Evolutionary conservation across 2,797 vertebrate species (phyloP).

Genomic region (Benthosema pterotum): DNA sequence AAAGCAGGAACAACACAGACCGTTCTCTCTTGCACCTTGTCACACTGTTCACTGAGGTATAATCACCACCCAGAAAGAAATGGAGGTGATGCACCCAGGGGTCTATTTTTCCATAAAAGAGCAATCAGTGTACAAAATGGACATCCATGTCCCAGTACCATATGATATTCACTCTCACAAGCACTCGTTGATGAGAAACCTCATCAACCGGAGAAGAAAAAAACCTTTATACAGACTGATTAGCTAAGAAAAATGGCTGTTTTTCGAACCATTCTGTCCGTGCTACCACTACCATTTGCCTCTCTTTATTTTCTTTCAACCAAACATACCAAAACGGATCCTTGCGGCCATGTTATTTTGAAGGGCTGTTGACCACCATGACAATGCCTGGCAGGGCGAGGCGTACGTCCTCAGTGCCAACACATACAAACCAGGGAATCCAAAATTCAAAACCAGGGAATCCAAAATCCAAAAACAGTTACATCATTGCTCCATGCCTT

Average conservation of each 20-base stretch:
- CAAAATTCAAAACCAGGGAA: slow-evolving; percentile 49
- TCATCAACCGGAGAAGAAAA: slow-evolving; percentile 16
- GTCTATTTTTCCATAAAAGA: too few species aligned
- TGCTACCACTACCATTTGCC: slow-evolving; percentile 32
- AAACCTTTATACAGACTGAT: slow-evolving; percentile 27
- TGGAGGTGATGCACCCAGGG: not conserved
- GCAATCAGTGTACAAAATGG: too few species aligned
- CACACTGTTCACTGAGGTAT: slow-evolving; percentile 17
- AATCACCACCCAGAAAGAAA: slow-evolving; percentile 33
- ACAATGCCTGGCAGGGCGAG: slow-evolving; percentile 52
- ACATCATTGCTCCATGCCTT: slow-evolving; percentile 17
- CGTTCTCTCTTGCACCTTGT: slow-evolving; percentile 8
- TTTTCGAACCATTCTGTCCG: slow-evolving; percentile 6
- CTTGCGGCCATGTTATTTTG: slow-evolving; percentile 58
- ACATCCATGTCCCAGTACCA: too few species aligned
- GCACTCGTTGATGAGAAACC: not conserved
- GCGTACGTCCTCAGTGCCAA: slow-evolving; percentile 42
- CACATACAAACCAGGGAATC: slow-evolving; percentile 50
- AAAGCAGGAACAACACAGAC: slow-evolving; percentile 8
- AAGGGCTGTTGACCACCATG: slow-evolving; percentile 43
- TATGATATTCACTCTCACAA: too few species aligned
- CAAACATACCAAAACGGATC: slow-evolving; percentile 53
- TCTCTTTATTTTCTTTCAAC: slow-evolving; percentile 57
- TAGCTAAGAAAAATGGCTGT: not conserved
- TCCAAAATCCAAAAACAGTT: slow-evolving; percentile 38